phyloP scores from a whole-genome alignment of 35 echinoderm and acorn worm genomes.

The Apostichopus californicus region DNA sequence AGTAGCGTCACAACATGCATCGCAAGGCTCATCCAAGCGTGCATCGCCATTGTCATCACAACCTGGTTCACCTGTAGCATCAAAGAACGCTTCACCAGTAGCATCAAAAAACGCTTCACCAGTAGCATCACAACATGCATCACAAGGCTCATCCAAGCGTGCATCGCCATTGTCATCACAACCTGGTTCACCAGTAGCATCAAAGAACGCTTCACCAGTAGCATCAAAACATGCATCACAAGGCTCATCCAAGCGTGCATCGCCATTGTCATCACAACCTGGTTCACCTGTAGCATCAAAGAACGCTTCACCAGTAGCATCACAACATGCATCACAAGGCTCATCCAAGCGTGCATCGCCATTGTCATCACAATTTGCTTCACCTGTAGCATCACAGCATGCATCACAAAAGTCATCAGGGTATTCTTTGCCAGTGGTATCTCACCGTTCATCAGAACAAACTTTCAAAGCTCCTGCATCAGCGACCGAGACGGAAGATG shows the following conservation, averaged over 20 bases:
- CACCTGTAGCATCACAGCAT: background rate
- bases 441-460: background rate
- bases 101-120: background rate
- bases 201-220: background rate
- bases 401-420: background rate
- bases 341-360: background rate
- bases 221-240: background rate
- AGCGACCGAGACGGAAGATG: background rate
- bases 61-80: background rate
- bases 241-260: too few species aligned
- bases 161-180: background rate
- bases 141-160: background rate
- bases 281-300: background rate
- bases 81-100: background rate
- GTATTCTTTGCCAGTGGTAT: background rate
- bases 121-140: background rate
- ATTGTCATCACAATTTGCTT: background rate
- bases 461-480: too few species aligned
- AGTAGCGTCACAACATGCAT: background rate
- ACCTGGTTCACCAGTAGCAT: background rate
- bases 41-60: background rate
- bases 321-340: background rate
- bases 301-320: background rate
- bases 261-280: background rate
- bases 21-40: background rate